Percentiles rank a stretch among this genome's conserved stretches.
These are phyloP conservation scores for Saccostrea glomerata DNA, from an alignment of 1,140 invertebrate species.

Conservation along the genomic window DNA sequence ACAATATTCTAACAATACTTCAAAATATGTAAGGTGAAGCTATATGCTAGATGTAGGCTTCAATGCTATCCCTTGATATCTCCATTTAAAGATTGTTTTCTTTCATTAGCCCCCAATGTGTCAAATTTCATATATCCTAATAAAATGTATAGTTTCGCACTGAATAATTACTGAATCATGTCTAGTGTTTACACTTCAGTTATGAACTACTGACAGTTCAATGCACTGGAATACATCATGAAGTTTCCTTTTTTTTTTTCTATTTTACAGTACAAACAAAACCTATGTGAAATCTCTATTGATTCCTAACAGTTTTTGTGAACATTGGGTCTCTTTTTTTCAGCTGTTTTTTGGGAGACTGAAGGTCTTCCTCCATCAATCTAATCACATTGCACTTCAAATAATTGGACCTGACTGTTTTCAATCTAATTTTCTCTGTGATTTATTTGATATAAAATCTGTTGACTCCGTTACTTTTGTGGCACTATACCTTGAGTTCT, in stretches of 20 bases:
- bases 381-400: background rate
- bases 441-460: background rate
- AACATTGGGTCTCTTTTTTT: background rate
- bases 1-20: too few relatives aligned
- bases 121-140: background rate
- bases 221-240: background rate
- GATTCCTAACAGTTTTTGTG: background rate
- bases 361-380: background rate
- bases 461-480: background rate
- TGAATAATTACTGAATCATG: background rate
- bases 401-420: background rate
- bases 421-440: background rate
- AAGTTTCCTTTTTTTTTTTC: background rate
- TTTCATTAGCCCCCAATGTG: background rate
- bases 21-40: too few relatives aligned
- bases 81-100: background rate
- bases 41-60: too few relatives aligned
- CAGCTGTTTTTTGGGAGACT: background rate
- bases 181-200: background rate
- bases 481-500: conserved; percentile 60
- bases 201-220: background rate
- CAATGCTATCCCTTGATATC: too few relatives aligned
- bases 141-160: conserved; percentile 3
- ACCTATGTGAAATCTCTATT: too few relatives aligned
- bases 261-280: too few relatives aligned